phyloP scores from a whole-genome alignment of 2,113 vertebrate genomes.

The Sprattus sprattus region DNA sequence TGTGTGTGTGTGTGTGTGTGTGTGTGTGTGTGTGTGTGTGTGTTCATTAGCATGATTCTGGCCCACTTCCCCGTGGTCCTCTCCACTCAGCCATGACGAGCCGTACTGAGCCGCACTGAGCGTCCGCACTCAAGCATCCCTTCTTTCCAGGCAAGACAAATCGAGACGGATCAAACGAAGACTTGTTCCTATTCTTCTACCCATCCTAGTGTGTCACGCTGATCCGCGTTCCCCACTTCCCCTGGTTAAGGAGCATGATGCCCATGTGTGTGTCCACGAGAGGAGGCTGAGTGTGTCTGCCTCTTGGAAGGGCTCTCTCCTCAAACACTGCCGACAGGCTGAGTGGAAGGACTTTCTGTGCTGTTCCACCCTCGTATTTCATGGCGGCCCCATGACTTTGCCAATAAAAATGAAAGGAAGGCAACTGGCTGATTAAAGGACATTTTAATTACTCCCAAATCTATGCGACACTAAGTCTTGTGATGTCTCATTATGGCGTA shows the following conservation, averaged over 20 bases:
- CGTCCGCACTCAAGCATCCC: too few relatives aligned
- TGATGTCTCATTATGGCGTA: constrained; percentile 24
- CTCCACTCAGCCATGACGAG: too few relatives aligned
- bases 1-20: constrained; percentile 1
- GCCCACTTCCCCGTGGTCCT: too few relatives aligned
- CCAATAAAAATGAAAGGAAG: constrained; percentile 25
- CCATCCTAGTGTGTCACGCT: too few relatives aligned
- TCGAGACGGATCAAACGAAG: too few relatives aligned
- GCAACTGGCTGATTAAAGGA: constrained; percentile 26
- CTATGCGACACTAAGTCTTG: constrained; percentile 4
- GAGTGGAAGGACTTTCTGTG: neutral
- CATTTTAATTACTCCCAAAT: constrained; percentile 31
- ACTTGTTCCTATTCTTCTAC: too few relatives aligned
- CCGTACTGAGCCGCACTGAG: too few relatives aligned
- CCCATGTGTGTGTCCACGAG: neutral
- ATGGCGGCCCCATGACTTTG: neutral
- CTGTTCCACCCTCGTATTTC: neutral
- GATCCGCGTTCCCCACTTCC: too few relatives aligned
- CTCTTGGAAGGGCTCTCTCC: constrained; percentile 19
- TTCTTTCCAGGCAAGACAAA: too few relatives aligned
- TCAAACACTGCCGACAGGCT: neutral
- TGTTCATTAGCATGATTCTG: neutral
- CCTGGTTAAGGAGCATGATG: too few relatives aligned
- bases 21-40: constrained; percentile 1
- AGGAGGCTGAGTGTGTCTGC: constrained; percentile 2